Conservation (phyloP, 2,797 vertebrate species). For the Natrix natrix region DNA sequence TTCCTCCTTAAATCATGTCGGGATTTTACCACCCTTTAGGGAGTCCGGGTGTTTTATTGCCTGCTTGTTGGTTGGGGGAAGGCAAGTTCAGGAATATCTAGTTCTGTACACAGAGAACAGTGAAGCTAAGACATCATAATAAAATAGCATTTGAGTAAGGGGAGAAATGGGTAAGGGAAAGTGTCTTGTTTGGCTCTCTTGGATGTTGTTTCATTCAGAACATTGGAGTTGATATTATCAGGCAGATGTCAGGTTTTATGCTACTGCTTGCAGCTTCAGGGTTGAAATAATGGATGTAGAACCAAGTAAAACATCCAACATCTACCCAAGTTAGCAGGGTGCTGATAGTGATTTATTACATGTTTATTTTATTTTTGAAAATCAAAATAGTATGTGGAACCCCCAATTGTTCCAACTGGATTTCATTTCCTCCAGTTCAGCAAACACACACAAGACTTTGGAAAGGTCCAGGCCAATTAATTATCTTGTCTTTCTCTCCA, state of each 20-base stretch:
- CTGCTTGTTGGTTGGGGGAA: constrained; percentile 71
- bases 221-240: background rate
- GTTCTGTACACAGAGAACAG: background rate
- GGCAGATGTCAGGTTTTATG: background rate
- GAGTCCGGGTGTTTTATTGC: constrained; percentile 81
- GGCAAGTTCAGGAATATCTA: constrained; percentile 14
- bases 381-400: background rate
- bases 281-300: background rate
- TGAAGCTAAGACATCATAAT: constrained; percentile 52
- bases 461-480: background rate
- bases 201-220: background rate
- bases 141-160: constrained; percentile 71
- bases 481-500: background rate
- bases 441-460: background rate
- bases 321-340: background rate
- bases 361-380: background rate
- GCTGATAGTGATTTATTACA: background rate
- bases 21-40: constrained; percentile 78
- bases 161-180: constrained; percentile 47
- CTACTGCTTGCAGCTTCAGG: background rate
- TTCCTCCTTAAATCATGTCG: constrained; percentile 81
- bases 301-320: background rate
- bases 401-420: background rate
- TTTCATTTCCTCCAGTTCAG: background rate
- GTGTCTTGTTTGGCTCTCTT: constrained; percentile 39